phyloP scores from a whole-genome alignment of 2,113 vertebrate species.

The Leptobrachium ailaonicum region DNA sequence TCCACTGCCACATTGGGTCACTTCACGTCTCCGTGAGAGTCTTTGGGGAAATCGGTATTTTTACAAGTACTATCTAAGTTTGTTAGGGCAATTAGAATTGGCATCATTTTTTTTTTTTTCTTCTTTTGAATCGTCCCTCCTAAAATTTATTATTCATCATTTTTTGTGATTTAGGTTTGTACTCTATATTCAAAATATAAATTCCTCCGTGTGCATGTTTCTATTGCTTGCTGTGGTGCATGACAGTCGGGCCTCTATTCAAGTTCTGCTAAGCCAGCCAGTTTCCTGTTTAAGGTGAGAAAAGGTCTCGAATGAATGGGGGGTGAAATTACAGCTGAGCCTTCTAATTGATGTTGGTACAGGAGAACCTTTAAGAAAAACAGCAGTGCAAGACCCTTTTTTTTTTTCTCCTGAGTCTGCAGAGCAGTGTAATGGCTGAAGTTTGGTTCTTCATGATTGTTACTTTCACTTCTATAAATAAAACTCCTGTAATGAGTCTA shows the following conservation, averaged over 20 bases:
- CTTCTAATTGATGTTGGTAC: slow-evolving; percentile 68
- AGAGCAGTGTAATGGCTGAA: slow-evolving; percentile 1
- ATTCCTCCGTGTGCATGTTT: slow-evolving; percentile 68
- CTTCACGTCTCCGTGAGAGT: too few relatives aligned
- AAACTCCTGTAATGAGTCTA: not conserved
- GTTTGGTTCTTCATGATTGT: slow-evolving; percentile 4
- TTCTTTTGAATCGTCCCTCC: too few relatives aligned
- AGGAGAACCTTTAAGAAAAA: slow-evolving; percentile 60
- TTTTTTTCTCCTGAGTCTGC: slow-evolving; percentile 30
- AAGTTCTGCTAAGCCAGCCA: slow-evolving; percentile 62
- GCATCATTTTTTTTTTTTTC: too few relatives aligned
- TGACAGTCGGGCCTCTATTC: slow-evolving; percentile 63
- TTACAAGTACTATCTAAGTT: too few relatives aligned
- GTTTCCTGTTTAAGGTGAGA: slow-evolving; percentile 75
- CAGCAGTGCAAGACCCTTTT: slow-evolving; percentile 54
- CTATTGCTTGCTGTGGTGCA: slow-evolving; percentile 66
- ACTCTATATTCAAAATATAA: not conserved
- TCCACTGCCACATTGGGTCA: too few relatives aligned
- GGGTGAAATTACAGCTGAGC: slow-evolving; percentile 72
- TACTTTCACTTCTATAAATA: too few relatives aligned
- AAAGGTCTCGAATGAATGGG: slow-evolving; percentile 63
- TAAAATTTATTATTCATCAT: too few relatives aligned
- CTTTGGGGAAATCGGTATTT: too few relatives aligned
- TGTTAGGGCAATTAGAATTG: too few relatives aligned
- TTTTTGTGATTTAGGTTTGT: not conserved